These are phyloP conservation scores for Eolophus roseicapilla DNA, from an alignment of 2,113 vertebrate genomes.

Conservation along the genomic window DNA sequence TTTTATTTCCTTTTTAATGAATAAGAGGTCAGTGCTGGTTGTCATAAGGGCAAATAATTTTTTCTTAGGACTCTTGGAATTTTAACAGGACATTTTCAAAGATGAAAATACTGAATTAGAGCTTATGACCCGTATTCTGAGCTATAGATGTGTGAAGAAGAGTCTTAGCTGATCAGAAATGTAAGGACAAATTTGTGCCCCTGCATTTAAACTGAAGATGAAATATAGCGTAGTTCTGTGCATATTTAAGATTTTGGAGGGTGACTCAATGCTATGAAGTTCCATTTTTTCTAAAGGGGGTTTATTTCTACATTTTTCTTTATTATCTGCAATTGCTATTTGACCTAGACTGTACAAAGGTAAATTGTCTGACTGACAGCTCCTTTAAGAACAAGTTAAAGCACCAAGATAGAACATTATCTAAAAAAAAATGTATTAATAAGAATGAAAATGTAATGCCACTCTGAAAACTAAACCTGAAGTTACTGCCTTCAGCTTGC, in stretches of 20 bases:
- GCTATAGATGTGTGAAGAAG: background rate
- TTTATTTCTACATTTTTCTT: background rate
- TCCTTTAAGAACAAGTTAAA: conserved; percentile 1
- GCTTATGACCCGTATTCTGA: background rate
- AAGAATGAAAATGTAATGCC: background rate
- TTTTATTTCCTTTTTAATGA: background rate
- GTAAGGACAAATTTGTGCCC: background rate
- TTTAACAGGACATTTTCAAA: background rate
- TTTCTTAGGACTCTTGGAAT: background rate
- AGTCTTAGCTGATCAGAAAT: background rate
- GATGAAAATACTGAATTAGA: background rate
- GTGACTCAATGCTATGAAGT: background rate
- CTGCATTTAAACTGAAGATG: background rate
- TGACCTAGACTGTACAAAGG: background rate
- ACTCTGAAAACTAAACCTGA: background rate
- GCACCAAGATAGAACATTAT: background rate
- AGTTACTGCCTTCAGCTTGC: background rate
- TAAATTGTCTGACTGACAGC: background rate
- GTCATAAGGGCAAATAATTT: background rate
- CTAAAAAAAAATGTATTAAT: background rate
- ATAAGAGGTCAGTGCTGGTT: background rate
- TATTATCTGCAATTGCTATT: background rate
- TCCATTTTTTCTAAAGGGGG: background rate
- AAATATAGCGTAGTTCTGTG: background rate
- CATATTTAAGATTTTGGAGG: background rate